A percentile compares a stretch with the other conserved stretches of the same genome.
Evolutionary conservation across 2,797 vertebrate genomes (phyloP).

Genomic region (Passerculus sandwichensis): DNA sequence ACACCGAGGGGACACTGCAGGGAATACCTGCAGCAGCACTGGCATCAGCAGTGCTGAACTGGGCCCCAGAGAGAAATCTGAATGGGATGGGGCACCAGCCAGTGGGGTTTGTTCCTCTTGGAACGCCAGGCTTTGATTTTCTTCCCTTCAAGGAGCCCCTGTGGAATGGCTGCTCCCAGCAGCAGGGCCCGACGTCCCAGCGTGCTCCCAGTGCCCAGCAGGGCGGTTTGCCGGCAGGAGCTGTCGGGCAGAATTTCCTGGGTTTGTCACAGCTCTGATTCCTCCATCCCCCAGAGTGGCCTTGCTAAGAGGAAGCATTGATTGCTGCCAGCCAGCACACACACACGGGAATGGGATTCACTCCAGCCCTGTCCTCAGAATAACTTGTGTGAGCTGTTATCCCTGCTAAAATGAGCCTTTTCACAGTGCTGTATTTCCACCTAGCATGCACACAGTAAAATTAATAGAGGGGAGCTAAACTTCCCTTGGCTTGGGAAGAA

Average conservation of each 20-base stretch:
- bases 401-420: constrained; percentile 38
- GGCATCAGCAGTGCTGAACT: background rate
- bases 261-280: too few relatives aligned
- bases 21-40: background rate
- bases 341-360: constrained; percentile 27
- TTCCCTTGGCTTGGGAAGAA: background rate
- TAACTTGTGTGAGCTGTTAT: constrained; percentile 28
- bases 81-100: fast-evolving
- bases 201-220: too few relatives aligned
- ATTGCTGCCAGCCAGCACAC: background rate
- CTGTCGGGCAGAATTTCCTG: too few relatives aligned
- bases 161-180: too few relatives aligned
- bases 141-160: too few relatives aligned
- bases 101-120: background rate
- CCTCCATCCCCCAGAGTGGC: too few relatives aligned
- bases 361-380: background rate
- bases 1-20: background rate
- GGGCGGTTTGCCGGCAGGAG: too few relatives aligned
- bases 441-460: background rate
- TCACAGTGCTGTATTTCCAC: background rate
- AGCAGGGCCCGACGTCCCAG: too few relatives aligned
- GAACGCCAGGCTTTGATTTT: background rate
- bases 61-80: background rate
- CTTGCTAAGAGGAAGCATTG: too few relatives aligned
- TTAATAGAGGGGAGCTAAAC: background rate